These are phyloP conservation scores for Nicator chloris DNA, from an alignment of 2,113 vertebrate genomes.

Conservation along the genomic window DNA sequence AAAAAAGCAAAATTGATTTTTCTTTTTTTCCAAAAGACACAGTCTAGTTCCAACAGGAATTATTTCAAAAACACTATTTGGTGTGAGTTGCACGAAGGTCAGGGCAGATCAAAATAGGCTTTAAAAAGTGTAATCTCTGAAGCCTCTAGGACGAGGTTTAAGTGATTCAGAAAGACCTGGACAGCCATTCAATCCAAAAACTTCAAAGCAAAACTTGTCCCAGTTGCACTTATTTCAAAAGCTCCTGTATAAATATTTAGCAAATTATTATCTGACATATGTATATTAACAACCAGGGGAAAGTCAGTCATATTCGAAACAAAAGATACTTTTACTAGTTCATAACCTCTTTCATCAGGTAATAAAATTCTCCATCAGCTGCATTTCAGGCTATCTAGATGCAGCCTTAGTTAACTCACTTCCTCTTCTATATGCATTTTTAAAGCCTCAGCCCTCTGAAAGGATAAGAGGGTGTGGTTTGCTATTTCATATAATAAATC, in stretches of 20 bases:
- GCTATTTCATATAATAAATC: neutral
- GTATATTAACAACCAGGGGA: neutral
- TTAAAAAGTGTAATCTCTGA: neutral
- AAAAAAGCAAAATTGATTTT: neutral
- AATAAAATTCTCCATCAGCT: neutral
- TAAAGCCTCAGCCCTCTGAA: neutral
- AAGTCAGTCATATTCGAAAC: neutral
- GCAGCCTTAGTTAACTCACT: neutral
- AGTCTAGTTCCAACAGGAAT: neutral
- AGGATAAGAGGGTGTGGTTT: constrained; percentile 54
- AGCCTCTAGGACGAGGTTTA: neutral
- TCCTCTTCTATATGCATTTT: neutral
- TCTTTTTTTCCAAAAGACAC: neutral
- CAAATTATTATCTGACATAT: neutral
- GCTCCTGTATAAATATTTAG: neutral
- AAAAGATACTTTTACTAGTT: neutral
- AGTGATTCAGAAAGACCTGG: neutral
- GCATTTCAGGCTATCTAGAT: neutral
- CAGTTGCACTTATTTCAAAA: neutral
- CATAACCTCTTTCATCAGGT: neutral
- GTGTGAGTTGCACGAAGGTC: neutral
- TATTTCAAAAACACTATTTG: neutral
- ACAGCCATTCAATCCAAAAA: neutral
- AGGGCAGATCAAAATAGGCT: neutral
- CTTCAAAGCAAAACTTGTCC: neutral